phyloP scores from a whole-genome alignment of 2,113 vertebrate genomes.

The Herpetotheres cachinnans region DNA sequence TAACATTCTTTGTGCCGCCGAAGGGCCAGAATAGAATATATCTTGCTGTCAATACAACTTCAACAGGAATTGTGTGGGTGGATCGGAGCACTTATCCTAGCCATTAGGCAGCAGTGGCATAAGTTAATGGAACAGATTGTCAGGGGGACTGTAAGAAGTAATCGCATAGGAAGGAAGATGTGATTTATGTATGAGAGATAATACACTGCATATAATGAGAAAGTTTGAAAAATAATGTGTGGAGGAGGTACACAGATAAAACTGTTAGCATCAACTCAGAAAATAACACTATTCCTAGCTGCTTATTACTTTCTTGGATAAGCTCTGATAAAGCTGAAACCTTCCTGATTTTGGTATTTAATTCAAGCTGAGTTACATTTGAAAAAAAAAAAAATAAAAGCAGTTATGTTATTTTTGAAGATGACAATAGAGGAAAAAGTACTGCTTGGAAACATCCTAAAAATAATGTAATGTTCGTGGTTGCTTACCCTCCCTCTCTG shows the following conservation, averaged over 20 bases:
- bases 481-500: background rate
- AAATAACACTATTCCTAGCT: background rate
- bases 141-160: background rate
- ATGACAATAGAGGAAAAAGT: background rate
- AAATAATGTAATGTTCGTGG: background rate
- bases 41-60: background rate
- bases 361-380: background rate
- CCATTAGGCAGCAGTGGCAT: background rate
- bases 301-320: background rate
- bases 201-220: background rate
- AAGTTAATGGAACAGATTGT: constrained; percentile 41
- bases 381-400: background rate
- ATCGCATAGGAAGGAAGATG: background rate
- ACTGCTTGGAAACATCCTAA: background rate
- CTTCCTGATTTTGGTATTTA: background rate
- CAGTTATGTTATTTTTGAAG: background rate
- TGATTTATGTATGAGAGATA: constrained; percentile 21
- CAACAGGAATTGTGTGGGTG: background rate
- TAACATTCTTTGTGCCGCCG: background rate
- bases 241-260: background rate
- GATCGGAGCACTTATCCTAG: background rate
- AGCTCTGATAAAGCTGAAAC: background rate
- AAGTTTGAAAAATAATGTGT: background rate
- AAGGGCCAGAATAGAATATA: background rate
- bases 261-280: background rate